Evolutionary conservation across 2,113 vertebrate genomes (phyloP), one percentile per base, ranked within the genome.

Genomic region (Callopanchax toddi): DNA sequence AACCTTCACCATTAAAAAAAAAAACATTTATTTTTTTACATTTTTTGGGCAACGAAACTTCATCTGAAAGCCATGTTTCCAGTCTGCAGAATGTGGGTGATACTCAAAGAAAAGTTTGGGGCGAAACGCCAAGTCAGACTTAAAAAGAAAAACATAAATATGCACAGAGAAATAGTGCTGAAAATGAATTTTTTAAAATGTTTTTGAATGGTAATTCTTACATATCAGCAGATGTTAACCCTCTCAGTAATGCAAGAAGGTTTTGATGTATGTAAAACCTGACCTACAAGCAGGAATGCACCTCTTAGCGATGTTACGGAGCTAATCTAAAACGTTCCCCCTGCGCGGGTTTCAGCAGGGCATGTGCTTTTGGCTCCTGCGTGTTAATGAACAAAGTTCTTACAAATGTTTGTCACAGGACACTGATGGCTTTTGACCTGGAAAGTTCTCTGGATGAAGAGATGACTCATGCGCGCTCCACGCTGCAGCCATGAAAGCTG

Each of bases 141-240:
- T 15, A 15, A 36, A 46, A 43, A 60, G 5, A 58, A 32, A 32
- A 2, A 32, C 4, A 29, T 5, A 29, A 29, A 0, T 4, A 67
- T 20, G 60, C 4, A 69, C 26, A 68, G 10, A 4, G n/a, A n/a
- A n/a, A n/a, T n/a, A n/a, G 9, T 52, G 42, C 23, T 59, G 18
- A 40, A 52, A 53, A 63, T 50, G 61, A 68, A 60, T 71, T 65
- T 65, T 79, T 65, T 5, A 51, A 71, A 42, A 69, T 67, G 49
- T 83, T 81, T 72, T 66, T 42, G 55, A 81, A 76, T 59, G 43
- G 23, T 58, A 20, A 45, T 57, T 67, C 18, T 65, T 74, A 65
- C 76, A 81, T 71, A 79, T 81, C 79, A 82, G 59, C 60, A 58
- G 42, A 54, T 69, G 34, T 49, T 64, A 74, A 85, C 42, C 55